phyloP scores from a whole-genome alignment of 2,113 vertebrate species.

The Nothocercus julius region DNA sequence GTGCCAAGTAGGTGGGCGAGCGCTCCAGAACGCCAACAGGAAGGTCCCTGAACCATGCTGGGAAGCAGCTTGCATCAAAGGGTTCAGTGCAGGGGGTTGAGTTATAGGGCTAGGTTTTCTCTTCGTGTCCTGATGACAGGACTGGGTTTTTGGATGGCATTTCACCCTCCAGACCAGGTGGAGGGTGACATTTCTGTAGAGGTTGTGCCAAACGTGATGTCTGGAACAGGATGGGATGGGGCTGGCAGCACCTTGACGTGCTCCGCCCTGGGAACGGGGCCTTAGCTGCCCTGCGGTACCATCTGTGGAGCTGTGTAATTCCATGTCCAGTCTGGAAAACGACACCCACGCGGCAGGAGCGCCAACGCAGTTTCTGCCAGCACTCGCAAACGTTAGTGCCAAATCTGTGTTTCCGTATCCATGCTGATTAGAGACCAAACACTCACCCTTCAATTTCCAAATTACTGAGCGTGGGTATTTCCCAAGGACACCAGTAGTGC shows the following conservation, averaged over 20 bases:
- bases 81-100: background rate
- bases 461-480: background rate
- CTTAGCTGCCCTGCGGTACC: background rate
- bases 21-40: background rate
- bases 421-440: background rate
- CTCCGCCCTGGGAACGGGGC: background rate
- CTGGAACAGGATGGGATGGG: background rate
- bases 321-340: background rate
- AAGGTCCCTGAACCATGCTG: background rate
- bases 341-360: background rate
- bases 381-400: background rate
- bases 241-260: background rate
- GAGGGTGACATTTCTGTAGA: rapidly evolving
- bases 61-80: background rate
- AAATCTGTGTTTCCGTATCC: slow-evolving; percentile 4
- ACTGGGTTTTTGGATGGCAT: background rate
- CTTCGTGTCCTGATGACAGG: background rate
- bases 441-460: slow-evolving; percentile 2
- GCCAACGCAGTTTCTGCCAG: background rate
- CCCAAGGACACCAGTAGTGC: background rate
- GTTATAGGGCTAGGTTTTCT: background rate
- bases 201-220: background rate
- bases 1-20: background rate
- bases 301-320: background rate
- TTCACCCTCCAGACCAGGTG: background rate